These are phyloP conservation scores for Neocrepidodera transversa DNA, from an alignment of 2,888 invertebrate species.

Conservation along the genomic window DNA sequence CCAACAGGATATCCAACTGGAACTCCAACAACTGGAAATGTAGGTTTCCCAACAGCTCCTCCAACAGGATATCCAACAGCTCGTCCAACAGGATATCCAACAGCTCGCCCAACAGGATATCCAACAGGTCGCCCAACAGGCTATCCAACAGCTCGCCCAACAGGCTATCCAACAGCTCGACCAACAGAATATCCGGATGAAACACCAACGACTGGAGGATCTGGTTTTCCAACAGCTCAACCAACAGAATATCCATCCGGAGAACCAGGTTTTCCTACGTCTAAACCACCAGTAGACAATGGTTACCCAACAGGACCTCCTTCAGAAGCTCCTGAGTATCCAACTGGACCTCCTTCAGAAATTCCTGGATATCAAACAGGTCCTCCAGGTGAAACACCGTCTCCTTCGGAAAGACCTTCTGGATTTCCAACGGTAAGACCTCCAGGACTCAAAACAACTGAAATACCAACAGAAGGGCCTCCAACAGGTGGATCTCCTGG, in stretches of 20 bases:
- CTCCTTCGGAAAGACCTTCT: constrained; percentile 30
- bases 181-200: constrained; percentile 23
- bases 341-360: constrained; percentile 12
- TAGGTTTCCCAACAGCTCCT: constrained; percentile 26
- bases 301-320: constrained; percentile 28
- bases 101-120: constrained; percentile 49
- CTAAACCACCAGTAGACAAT: constrained; percentile 20
- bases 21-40: not conserved
- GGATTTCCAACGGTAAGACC: constrained; percentile 19
- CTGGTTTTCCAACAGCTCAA: constrained; percentile 12
- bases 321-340: constrained; percentile 5
- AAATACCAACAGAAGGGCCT: constrained; percentile 15
- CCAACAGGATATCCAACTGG: constrained; percentile 12
- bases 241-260: constrained; percentile 28
- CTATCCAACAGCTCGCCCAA: constrained; percentile 38
- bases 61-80: constrained; percentile 51
- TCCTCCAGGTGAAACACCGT: constrained; percentile 2
- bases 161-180: constrained; percentile 50
- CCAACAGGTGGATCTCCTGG: constrained; percentile 1
- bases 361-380: constrained; percentile 11
- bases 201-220: constrained; percentile 23
- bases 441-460: constrained; percentile 5
- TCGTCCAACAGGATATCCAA: constrained; percentile 26
- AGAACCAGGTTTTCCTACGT: constrained; percentile 30
- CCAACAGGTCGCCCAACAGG: constrained; percentile 44